Evolutionary conservation across 1,140 invertebrate genomes (phyloP).

Genomic region (Monomorium pharaonis): DNA sequence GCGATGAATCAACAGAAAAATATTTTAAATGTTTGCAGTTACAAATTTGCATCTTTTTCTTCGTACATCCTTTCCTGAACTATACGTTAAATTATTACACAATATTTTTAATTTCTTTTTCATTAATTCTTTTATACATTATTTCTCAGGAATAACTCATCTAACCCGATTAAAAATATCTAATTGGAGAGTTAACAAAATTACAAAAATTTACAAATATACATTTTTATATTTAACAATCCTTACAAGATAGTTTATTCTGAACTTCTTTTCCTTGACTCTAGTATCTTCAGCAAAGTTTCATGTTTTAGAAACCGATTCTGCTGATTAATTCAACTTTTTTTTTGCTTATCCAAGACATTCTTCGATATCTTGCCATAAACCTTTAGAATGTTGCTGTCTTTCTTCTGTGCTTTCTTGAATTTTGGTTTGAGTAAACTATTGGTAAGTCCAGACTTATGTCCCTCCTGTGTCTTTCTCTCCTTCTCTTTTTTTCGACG

Average conservation of each 20-base stretch:
- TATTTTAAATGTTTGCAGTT: conserved; percentile 71
- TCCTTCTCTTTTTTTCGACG: conserved; percentile 80
- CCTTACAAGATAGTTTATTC: neutral
- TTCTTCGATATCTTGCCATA: conserved; percentile 80
- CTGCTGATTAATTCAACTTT: neutral
- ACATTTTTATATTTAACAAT: neutral
- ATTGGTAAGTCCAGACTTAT: conserved; percentile 82
- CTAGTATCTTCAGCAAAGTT: neutral
- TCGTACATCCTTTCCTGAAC: neutral
- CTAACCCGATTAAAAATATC: neutral
- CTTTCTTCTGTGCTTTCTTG: conserved; percentile 61
- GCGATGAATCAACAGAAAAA: conserved; percentile 69
- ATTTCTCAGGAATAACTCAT: neutral
- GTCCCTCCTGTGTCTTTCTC: conserved; percentile 78
- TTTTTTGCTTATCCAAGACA: neutral
- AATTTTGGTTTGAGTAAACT: conserved; percentile 82
- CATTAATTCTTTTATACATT: neutral
- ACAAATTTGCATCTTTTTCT: conserved; percentile 56
- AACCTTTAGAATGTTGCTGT: conserved; percentile 75
- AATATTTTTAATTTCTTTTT: neutral
- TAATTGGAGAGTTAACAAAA: neutral
- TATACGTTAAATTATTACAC: neutral
- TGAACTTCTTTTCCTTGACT: neutral
- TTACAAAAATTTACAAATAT: conserved; percentile 4
- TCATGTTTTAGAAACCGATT: neutral